These are phyloP conservation scores for Teleopsis dalmanni DNA, from an alignment of 1,140 invertebrate species.

Conservation along the genomic window DNA sequence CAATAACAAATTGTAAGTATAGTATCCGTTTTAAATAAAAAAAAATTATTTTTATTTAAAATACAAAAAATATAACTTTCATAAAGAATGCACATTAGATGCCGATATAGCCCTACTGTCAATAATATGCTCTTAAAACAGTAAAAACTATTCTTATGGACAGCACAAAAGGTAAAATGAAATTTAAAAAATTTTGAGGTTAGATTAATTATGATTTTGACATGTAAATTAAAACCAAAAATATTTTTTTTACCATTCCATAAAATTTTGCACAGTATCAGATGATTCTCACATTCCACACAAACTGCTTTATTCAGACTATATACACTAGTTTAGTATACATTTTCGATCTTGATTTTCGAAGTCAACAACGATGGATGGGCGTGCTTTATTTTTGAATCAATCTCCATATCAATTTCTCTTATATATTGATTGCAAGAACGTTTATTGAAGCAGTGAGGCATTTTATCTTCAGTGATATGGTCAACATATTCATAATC, in stretches of 20 bases:
- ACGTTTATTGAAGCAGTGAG: conserved; percentile 24
- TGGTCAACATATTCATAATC: conserved; percentile 27
- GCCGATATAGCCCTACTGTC: background rate
- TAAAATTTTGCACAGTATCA: conserved; percentile 27
- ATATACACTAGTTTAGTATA: conserved; percentile 28
- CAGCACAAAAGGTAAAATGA: too few species aligned
- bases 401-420: conserved; percentile 16
- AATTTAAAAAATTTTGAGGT: conserved; percentile 19
- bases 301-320: conserved; percentile 34
- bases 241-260: conserved; percentile 20
- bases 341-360: conserved; percentile 18
- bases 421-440: conserved; percentile 36
- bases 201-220: conserved; percentile 26
- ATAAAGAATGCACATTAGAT: background rate
- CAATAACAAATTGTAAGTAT: background rate
- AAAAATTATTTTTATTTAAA: background rate
- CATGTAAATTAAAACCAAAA: conserved; percentile 19
- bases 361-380: conserved; percentile 32
- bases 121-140: too few species aligned
- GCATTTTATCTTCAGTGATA: conserved; percentile 24
- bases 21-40: background rate
- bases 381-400: conserved; percentile 27
- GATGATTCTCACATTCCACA: conserved; percentile 33
- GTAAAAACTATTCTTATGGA: too few species aligned
- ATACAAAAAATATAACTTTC: background rate